phyloP scores from a whole-genome alignment of 2,113 vertebrate genomes.

The Nothobranchius kuhntae region DNA sequence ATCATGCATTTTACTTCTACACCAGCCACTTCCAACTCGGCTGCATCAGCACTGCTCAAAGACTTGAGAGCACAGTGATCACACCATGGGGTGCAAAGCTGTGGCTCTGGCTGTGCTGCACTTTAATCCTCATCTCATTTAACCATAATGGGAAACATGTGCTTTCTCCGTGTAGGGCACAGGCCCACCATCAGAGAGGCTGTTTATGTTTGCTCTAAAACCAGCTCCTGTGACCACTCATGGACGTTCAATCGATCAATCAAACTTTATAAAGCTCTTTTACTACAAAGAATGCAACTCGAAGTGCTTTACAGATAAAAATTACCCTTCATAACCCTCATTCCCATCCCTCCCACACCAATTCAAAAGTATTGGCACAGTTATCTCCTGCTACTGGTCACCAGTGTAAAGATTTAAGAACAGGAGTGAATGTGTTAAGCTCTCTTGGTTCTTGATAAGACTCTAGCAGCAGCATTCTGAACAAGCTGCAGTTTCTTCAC shows the following conservation, averaged over 20 bases:
- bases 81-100: conserved; percentile 70
- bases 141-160: conserved; percentile 82
- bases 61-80: conserved; percentile 68
- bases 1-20: conserved; percentile 26
- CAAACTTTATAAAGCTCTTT: no score
- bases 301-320: no score
- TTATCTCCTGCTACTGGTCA: no score
- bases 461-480: no score
- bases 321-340: no score
- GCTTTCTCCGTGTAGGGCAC: conserved; percentile 67
- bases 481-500: no score
- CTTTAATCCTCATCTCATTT: conserved; percentile 76
- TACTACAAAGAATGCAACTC: no score
- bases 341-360: no score
- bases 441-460: no score
- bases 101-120: conserved; percentile 64
- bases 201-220: conserved; percentile 74
- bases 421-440: no score
- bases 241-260: conserved; percentile 14
- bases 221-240: conserved; percentile 61
- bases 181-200: conserved; percentile 74
- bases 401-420: no score
- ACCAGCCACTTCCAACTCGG: conserved; percentile 46
- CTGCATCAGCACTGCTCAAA: conserved; percentile 71
- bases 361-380: no score